Evolutionary conservation across 2,113 vertebrate genomes (phyloP).

Genomic region (Indri indri): DNA sequence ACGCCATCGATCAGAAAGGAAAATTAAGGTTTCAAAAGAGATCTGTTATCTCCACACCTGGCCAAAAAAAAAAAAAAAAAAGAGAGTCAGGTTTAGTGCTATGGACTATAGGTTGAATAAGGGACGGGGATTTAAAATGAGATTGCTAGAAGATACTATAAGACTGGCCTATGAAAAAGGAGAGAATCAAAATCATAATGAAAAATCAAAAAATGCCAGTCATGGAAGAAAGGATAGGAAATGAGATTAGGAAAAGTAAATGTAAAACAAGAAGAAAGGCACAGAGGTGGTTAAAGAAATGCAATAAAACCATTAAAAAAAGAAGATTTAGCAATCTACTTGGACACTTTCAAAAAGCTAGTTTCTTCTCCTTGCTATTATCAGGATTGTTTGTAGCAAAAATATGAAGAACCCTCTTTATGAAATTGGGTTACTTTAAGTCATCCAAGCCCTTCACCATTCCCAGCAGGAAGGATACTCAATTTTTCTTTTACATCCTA

Average conservation of each 20-base stretch:
- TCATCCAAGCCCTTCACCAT: no score
- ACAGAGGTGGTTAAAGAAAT: not conserved
- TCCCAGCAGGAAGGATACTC: not conserved
- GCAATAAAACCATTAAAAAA: not conserved
- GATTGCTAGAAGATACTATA: not conserved
- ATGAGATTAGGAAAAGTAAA: not conserved
- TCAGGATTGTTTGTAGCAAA: not conserved
- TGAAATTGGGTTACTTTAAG: not conserved
- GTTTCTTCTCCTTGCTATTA: not conserved
- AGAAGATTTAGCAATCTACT: not conserved
- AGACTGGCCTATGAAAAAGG: not conserved
- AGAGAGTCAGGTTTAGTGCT: not conserved
- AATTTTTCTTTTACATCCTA: not conserved
- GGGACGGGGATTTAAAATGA: not conserved
- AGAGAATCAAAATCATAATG: not conserved
- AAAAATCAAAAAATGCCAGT: not conserved
- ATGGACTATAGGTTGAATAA: not conserved
- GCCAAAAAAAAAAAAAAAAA: no score
- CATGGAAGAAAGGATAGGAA: not conserved
- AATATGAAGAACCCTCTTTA: not conserved
- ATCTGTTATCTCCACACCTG: not conserved
- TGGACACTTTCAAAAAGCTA: not conserved
- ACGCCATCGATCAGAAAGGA: not conserved
- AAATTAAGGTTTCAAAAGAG: not conserved
- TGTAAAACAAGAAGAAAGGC: not conserved